Evolutionary conservation across 2,113 vertebrate species (phyloP).

Genomic region (Sialia sialis): DNA sequence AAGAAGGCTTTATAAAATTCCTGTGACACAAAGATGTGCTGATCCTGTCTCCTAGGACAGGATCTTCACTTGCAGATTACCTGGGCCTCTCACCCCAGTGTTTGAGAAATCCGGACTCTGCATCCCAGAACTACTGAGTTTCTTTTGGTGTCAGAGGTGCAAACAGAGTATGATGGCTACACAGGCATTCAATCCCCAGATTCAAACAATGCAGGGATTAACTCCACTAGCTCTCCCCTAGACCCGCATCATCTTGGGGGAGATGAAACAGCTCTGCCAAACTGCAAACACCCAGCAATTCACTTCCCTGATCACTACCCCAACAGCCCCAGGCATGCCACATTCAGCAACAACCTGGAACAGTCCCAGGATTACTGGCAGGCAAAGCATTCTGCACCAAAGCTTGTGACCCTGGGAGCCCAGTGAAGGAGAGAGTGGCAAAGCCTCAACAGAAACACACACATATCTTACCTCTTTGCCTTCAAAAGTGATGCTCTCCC

Average conservation of each 20-base stretch:
- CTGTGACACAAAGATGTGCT: not conserved
- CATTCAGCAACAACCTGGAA: not conserved
- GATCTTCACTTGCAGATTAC: not conserved
- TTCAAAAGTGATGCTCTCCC: slow-evolving; percentile 78
- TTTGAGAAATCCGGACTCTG: not conserved
- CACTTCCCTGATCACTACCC: not conserved
- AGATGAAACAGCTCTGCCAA: not conserved
- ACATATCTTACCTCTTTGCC: slow-evolving; percentile 82
- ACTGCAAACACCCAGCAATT: not conserved
- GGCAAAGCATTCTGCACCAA: not conserved
- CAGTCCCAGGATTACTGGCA: fast-evolving
- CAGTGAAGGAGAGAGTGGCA: not conserved
- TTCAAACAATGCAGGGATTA: not conserved
- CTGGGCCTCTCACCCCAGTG: not conserved
- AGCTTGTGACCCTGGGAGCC: not conserved
- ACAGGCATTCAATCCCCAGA: not conserved
- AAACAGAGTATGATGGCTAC: not conserved
- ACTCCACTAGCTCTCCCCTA: not conserved
- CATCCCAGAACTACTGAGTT: not conserved
- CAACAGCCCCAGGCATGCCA: not conserved
- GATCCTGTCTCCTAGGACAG: not conserved
- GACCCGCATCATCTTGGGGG: not conserved
- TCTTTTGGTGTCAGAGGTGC: not conserved
- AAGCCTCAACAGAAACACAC: not conserved
- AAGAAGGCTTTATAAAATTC: not conserved